Evolutionary conservation across 2,888 invertebrate genomes (phyloP), one percentile per base, ranked within the genome.

Genomic region (Caenorhabditis uteleia): DNA sequence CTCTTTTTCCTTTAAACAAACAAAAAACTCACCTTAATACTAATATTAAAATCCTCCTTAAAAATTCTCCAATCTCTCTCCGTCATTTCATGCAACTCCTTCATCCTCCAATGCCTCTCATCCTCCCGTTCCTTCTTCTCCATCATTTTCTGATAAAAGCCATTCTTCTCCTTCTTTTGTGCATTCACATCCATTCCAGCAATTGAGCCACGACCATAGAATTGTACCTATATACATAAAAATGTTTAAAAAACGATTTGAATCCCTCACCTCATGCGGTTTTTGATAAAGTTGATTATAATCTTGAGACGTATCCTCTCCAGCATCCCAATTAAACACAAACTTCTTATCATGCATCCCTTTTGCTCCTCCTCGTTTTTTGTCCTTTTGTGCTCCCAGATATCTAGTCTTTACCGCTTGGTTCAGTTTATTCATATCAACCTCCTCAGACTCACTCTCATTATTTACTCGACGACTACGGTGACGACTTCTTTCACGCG

Each of bases 41-140:
- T 91, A 50, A 99, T 95, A 83, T 94, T 98, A 84, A 95, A 99
- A 86, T 99, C 98, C 85, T 99, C 98, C 69, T 95, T 89, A 84
- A 99, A 99, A 80, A 99, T 99, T 85, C 98, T 89, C 98, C 98
- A 99, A 87, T 99, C 98, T 78, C 98, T 88, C 84, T 99, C 97
- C 0, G 92, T 93, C 98, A 99, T 99, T 85, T 97, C 95, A 48
- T 90, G 89, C 0, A 90, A 86, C 10, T 56, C 45, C 84, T 98
- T 98, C 82, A 97, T 95, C 3, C 92, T 91, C 98, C 98, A 99
- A 85, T 99, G 98, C 5, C 98, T 89, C 84, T 99, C 97, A 85
- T 98, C 98, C 92, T 93, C 97, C 82, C 93, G 91, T 83, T 95
- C 94, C 85, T 97, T 97, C 72, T 95, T 97, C 86, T 98, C 97